Conservation (phyloP, 2,888 invertebrate species). For the Agonopterix alstromeriana region DNA sequence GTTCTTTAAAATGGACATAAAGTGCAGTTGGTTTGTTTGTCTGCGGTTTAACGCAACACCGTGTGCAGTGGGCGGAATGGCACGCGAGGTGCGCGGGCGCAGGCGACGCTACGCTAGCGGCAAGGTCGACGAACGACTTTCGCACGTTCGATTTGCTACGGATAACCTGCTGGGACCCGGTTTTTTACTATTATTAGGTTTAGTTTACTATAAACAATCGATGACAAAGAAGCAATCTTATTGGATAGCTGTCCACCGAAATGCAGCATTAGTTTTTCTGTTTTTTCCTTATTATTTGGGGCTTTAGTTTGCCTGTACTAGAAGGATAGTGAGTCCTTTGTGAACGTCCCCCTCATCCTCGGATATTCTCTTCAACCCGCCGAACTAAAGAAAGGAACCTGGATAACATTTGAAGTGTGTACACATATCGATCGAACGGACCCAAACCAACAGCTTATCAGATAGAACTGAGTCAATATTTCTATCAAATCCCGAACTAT, state of each 20-base stretch:
- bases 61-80: slow-evolving; percentile 64
- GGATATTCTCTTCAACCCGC: too few relatives aligned
- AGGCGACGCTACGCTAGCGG: slow-evolving; percentile 33
- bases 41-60: slow-evolving; percentile 22
- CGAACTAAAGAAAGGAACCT: too few relatives aligned
- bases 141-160: slow-evolving; percentile 49
- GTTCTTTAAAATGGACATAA: not conserved
- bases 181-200: slow-evolving; percentile 28
- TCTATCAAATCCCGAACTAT: slow-evolving; percentile 1
- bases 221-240: slow-evolving; percentile 1
- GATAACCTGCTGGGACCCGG: slow-evolving; percentile 28
- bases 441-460: slow-evolving; percentile 6
- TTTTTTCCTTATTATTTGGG: too few relatives aligned
- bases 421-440: too few relatives aligned
- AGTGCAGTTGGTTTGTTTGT: slow-evolving; percentile 7
- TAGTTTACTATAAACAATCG: slow-evolving; percentile 11
- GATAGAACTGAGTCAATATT: slow-evolving; percentile 4
- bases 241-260: not conserved
- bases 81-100: slow-evolving; percentile 49
- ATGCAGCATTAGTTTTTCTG: too few relatives aligned
- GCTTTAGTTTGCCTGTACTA: too few relatives aligned
- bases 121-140: slow-evolving; percentile 76
- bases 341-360: too few relatives aligned
- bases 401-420: too few relatives aligned
- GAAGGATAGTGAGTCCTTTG: too few relatives aligned